Percentiles rank a stretch among this genome's conserved stretches.
Conservation (phyloP, 2,888 invertebrate species). For the Epirrita christyi region DNA sequence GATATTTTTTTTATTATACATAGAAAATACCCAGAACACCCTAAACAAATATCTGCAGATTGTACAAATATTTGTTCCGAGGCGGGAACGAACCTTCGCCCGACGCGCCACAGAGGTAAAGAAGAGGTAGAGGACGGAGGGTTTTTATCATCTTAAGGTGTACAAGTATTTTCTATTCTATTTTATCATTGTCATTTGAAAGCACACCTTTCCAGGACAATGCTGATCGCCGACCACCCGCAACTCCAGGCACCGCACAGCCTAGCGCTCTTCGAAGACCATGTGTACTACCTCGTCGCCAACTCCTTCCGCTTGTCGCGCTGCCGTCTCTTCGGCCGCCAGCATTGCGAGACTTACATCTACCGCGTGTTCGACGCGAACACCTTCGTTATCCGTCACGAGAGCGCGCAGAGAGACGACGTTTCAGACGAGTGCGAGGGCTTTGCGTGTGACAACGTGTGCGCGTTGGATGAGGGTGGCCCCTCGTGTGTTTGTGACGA, state of each 20-base stretch:
- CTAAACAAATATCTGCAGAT: too few relatives aligned
- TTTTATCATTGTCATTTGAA: too few relatives aligned
- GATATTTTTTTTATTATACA: too few relatives aligned
- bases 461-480: slow-evolving; percentile 76
- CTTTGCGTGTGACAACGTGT: slow-evolving; percentile 84
- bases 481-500: slow-evolving; percentile 83
- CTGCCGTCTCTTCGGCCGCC: slow-evolving; percentile 83
- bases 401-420: slow-evolving; percentile 58
- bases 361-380: slow-evolving; percentile 69
- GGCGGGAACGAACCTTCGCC: too few relatives aligned
- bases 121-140: too few relatives aligned
- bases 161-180: too few relatives aligned
- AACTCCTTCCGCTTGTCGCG: slow-evolving; percentile 83
- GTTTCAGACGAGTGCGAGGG: slow-evolving; percentile 75
- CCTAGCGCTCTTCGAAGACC: slow-evolving; percentile 90
- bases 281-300: slow-evolving; percentile 88
- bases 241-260: slow-evolving; percentile 85
- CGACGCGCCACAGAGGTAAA: too few relatives aligned
- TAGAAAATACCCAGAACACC: too few relatives aligned
- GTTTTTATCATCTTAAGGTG: too few relatives aligned
- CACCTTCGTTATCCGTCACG: slow-evolving; percentile 61
- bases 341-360: slow-evolving; percentile 71
- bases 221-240: slow-evolving; percentile 69
- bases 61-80: too few relatives aligned
- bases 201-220: slow-evolving; percentile 52